Evolutionary conservation across 1,140 invertebrate genomes (phyloP).

Genomic region (Polypedilum vanderplanki): DNA sequence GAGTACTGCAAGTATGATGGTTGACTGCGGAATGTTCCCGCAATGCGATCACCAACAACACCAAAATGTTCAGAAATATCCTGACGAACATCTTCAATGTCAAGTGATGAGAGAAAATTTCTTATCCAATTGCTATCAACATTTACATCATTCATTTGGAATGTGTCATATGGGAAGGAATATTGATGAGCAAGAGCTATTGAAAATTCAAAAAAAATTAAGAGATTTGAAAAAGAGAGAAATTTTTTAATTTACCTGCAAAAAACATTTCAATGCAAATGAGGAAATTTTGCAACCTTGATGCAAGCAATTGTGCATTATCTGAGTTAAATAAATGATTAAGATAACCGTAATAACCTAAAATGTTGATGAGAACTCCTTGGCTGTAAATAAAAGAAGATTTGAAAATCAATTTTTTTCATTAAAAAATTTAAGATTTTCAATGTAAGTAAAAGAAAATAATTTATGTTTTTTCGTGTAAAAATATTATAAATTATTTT

Average conservation of each 20-base stretch:
- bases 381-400: constrained; percentile 61
- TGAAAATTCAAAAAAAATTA: not conserved
- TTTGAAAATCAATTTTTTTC: too few species aligned
- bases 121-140: constrained; percentile 48
- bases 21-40: not conserved
- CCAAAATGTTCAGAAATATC: constrained; percentile 89
- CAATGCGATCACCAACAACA: constrained; percentile 61
- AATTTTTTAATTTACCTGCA: constrained; percentile 45
- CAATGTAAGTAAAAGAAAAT: too few species aligned
- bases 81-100: constrained; percentile 85
- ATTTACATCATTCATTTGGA: constrained; percentile 46
- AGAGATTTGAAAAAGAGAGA: not conserved
- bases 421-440: too few species aligned
- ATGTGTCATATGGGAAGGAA: constrained; percentile 88
- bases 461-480: too few species aligned
- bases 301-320: constrained; percentile 49
- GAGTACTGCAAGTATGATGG: not conserved
- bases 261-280: constrained; percentile 98
- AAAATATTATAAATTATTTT: too few species aligned
- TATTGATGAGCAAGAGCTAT: constrained; percentile 88
- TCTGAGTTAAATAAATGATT: constrained; percentile 53
- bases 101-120: constrained; percentile 78
- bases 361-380: constrained; percentile 78
- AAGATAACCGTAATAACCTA: constrained; percentile 72
- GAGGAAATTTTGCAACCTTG: constrained; percentile 85